Percentiles rank a stretch among this genome's conserved stretches.
Conservation (phyloP, 1,140 invertebrate species). For the Aphelenchoides fujianensis region DNA sequence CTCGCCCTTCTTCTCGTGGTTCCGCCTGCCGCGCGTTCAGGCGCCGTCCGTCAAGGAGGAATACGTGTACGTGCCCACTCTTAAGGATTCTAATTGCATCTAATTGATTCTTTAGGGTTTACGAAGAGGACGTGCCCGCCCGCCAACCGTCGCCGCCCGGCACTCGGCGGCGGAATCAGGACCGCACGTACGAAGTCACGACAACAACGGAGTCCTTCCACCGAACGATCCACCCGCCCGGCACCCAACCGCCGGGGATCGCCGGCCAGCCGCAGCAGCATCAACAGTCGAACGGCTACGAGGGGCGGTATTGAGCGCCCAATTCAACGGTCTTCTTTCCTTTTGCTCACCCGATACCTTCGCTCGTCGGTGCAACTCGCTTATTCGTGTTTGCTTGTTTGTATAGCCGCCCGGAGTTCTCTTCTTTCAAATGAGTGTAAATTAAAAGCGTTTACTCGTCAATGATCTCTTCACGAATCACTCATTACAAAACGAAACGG, state of each 20-base stretch:
- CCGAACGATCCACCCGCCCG: slow-evolving; percentile 51
- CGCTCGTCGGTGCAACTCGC: too few species aligned
- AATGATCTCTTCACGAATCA: too few species aligned
- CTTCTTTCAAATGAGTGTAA: neutral
- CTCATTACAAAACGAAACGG: too few species aligned
- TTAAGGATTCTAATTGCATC: too few species aligned
- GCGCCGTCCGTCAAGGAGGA: slow-evolving; percentile 61
- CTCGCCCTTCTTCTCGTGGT: slow-evolving; percentile 61
- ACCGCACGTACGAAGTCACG: slow-evolving; percentile 62
- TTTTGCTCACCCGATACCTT: too few species aligned
- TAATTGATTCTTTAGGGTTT: slow-evolving; percentile 49
- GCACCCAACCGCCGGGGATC: too few species aligned
- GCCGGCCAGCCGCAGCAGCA: too few species aligned
- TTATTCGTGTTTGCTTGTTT: too few species aligned
- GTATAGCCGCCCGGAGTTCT: too few species aligned
- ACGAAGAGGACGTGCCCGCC: slow-evolving; percentile 59
- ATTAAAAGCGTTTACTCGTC: neutral
- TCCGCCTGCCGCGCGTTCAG: slow-evolving; percentile 59
- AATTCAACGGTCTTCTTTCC: too few species aligned
- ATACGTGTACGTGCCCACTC: slow-evolving; percentile 55
- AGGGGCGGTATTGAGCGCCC: too few species aligned
- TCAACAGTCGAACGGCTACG: too few species aligned
- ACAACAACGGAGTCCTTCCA: slow-evolving; percentile 62
- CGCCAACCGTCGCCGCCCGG: slow-evolving; percentile 20
- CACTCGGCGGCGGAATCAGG: slow-evolving; percentile 50